Conservation (phyloP, 2,113 vertebrate genomes). For the Diadophis punctatus region DNA sequence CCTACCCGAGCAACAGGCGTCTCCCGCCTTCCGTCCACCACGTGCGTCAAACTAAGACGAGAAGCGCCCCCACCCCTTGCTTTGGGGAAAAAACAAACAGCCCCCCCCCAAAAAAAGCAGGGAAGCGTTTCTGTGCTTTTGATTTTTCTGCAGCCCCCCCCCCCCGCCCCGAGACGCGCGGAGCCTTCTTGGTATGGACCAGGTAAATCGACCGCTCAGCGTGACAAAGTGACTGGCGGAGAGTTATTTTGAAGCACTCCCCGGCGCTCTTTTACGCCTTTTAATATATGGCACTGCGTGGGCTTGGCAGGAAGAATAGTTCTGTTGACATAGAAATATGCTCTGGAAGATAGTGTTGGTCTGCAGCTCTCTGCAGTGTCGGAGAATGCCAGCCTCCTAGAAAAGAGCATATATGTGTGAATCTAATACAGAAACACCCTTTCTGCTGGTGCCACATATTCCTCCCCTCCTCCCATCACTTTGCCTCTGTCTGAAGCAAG, state of each 20-base stretch:
- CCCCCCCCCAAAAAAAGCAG: too few relatives aligned
- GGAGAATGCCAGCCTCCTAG: neutral
- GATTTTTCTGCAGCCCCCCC: too few relatives aligned
- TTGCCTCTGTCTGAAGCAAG: neutral
- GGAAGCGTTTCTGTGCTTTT: neutral
- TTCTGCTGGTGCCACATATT: neutral
- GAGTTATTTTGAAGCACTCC: neutral
- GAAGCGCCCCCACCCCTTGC: neutral
- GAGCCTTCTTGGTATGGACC: neutral
- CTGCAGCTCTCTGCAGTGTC: neutral
- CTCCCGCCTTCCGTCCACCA: neutral
- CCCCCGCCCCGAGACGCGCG: too few relatives aligned
- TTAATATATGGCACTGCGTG: neutral
- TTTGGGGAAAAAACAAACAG: neutral
- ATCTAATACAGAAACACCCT: neutral
- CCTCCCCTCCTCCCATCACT: neutral
- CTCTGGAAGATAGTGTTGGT: neutral
- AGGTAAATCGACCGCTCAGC: neutral
- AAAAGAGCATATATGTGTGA: neutral
- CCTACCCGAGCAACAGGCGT: neutral
- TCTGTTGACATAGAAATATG: neutral
- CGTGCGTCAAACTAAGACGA: neutral
- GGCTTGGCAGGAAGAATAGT: neutral
- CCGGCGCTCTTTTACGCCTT: neutral
- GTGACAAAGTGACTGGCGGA: neutral